These are phyloP conservation scores for Chaetura pelagica DNA, from an alignment of 2,113 vertebrate genomes.

Conservation along the genomic window DNA sequence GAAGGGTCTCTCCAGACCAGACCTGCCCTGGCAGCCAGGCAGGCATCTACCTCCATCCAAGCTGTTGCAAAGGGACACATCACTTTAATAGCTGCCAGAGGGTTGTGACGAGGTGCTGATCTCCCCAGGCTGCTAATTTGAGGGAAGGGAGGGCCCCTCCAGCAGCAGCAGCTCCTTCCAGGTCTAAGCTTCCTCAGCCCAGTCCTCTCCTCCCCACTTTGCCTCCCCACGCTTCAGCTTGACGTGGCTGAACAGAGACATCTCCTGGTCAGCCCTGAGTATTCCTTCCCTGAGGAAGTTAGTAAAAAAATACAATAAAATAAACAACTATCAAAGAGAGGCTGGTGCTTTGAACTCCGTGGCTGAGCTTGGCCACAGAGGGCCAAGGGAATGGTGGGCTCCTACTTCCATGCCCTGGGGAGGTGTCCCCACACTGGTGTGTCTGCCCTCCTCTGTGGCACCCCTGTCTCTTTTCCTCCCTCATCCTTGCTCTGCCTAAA, in stretches of 20 bases:
- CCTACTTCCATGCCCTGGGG: rapidly evolving
- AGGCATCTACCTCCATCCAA: neutral
- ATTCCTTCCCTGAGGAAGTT: neutral
- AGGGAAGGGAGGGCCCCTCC: neutral
- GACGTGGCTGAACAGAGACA: constrained; percentile 48
- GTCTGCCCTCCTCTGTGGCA: neutral
- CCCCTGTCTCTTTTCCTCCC: neutral
- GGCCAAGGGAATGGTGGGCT: neutral
- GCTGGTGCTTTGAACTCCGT: neutral
- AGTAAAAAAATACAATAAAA: neutral
- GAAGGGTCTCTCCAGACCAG: neutral
- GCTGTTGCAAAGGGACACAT: neutral
- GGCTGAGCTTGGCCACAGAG: neutral
- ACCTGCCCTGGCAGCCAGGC: neutral
- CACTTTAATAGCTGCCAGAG: neutral
- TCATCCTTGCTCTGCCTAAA: neutral
- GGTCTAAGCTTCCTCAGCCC: neutral
- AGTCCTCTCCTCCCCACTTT: neutral
- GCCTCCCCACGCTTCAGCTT: neutral
- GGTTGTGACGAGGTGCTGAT: neutral
- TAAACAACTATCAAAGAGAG: no score
- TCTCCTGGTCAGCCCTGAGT: constrained; percentile 47
- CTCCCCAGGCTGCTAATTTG: constrained; percentile 6
- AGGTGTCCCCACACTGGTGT: rapidly evolving
- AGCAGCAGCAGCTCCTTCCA: neutral